phyloP scores from a whole-genome alignment of 2,797 vertebrate species.

The Enteromius paludinosus region DNA sequence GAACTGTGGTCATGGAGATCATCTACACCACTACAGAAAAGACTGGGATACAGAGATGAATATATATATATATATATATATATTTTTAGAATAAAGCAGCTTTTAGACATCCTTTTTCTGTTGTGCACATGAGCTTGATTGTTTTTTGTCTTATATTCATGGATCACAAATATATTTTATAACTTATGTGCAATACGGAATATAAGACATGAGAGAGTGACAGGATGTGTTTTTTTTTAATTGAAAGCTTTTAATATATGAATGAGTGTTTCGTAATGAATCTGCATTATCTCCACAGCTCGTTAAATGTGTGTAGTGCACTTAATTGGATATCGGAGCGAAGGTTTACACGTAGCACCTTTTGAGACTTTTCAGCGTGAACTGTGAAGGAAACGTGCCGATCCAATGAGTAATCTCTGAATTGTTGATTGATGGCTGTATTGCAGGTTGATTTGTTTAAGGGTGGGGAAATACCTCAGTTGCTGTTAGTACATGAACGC shows the following conservation, averaged over 20 bases:
- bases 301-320: conserved; percentile 16
- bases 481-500: not conserved
- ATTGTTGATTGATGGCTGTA: conserved; percentile 59
- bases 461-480: conserved; percentile 14
- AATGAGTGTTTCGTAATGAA: conserved; percentile 32
- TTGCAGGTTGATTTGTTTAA: conserved; percentile 53
- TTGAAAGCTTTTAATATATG: not conserved
- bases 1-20: not conserved
- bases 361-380: conserved; percentile 19
- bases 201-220: not conserved
- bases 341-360: not conserved
- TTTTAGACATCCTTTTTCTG: conserved; percentile 55
- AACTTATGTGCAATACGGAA: conserved; percentile 25
- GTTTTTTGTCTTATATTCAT: conserved; percentile 49
- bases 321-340: conserved; percentile 8
- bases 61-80: not conserved
- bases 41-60: conserved; percentile 28
- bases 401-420: conserved; percentile 76
- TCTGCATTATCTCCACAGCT: conserved; percentile 20
- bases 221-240: conserved; percentile 20
- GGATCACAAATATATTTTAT: conserved; percentile 34
- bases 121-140: conserved; percentile 57
- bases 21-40: conserved; percentile 1
- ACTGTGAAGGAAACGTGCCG: conserved; percentile 59
- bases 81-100: conserved; percentile 53